Percentiles rank a stretch among this genome's conserved stretches.
These are phyloP conservation scores for Brachyalestes nurse DNA, from an alignment of 2,797 vertebrate species.

Conservation along the genomic window DNA sequence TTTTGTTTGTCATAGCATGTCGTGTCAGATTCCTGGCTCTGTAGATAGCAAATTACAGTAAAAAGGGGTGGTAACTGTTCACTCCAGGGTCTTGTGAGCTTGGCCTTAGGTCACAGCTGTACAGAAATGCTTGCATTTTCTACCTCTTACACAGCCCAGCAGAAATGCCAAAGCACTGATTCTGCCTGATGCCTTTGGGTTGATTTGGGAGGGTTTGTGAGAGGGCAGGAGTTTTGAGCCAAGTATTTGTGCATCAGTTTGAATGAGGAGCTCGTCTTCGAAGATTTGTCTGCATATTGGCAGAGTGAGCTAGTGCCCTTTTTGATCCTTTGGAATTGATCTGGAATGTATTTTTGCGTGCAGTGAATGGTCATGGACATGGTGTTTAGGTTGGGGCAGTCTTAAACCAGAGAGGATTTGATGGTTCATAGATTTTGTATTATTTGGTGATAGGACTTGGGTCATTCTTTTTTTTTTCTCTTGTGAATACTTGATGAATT, in stretches of 20 bases:
- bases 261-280: background rate
- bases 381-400: background rate
- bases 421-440: background rate
- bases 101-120: background rate
- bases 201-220: slow-evolving; percentile 21
- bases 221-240: slow-evolving; percentile 8
- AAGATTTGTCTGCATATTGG: slow-evolving; percentile 1
- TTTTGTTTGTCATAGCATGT: slow-evolving; percentile 41
- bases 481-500: no score
- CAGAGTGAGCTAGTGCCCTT: background rate
- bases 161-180: background rate
- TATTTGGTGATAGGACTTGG: no score
- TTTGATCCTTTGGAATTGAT: background rate
- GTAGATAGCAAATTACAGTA: slow-evolving; percentile 1
- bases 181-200: background rate
- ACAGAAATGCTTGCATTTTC: no score
- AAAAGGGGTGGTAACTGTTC: background rate
- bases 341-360: background rate
- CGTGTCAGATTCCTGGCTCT: slow-evolving; percentile 31
- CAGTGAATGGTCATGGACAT: background rate
- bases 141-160: background rate
- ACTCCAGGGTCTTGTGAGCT: background rate
- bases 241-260: background rate
- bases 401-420: background rate
- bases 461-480: no score